phyloP scores from a whole-genome alignment of 2,888 invertebrate species.

The Meiosimyza platycephala region DNA sequence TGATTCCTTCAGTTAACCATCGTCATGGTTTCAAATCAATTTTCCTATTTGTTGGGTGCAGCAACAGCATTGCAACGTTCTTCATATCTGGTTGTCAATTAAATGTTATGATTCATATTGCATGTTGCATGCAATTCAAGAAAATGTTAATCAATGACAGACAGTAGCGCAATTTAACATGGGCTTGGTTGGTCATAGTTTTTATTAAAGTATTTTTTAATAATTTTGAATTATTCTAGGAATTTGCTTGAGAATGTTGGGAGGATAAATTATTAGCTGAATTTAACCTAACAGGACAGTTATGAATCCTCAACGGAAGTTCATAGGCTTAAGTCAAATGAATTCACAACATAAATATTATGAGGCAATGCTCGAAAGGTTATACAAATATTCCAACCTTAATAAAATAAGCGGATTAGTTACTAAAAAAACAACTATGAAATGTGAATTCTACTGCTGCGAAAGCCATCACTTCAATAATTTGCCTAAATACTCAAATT shows the following conservation, averaged over 20 bases:
- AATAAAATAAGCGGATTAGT: not conserved
- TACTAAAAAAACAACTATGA: not conserved
- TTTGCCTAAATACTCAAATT: too few relatives aligned
- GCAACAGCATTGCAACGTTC: not conserved
- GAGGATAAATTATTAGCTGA: not conserved
- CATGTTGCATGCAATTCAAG: not conserved
- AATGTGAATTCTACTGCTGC: not conserved
- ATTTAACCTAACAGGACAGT: not conserved
- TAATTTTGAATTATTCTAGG: too few relatives aligned
- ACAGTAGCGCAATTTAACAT: too few relatives aligned
- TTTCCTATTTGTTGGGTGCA: conserved; percentile 1
- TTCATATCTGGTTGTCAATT: not conserved
- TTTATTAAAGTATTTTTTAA: too few relatives aligned
- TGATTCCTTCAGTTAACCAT: not conserved
- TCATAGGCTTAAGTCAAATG: not conserved
- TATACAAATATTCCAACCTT: not conserved
- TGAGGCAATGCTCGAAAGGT: not conserved
- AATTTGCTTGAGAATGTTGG: too few relatives aligned
- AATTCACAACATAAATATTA: not conserved
- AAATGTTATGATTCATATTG: conserved; percentile 6
- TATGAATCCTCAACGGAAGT: not conserved
- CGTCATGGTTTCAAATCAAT: not conserved
- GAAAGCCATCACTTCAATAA: too few relatives aligned
- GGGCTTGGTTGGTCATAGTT: too few relatives aligned
- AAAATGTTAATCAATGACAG: too few relatives aligned